Evolutionary conservation across 2,797 vertebrate genomes (phyloP).

Genomic region (Trichosurus vulpecula): DNA sequence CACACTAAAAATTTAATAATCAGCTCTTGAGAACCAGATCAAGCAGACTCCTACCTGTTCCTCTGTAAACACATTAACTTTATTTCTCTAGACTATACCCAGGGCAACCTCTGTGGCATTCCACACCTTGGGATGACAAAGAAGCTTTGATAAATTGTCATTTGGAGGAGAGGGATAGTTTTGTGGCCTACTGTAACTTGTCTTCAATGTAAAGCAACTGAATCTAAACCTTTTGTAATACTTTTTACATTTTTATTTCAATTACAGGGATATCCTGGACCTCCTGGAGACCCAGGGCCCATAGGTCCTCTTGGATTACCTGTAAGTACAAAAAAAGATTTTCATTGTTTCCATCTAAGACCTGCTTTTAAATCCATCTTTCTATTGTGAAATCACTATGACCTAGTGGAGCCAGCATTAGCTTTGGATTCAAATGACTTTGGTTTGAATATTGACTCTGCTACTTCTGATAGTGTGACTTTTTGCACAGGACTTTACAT

Average conservation of each 20-base stretch:
- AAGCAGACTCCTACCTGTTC: neutral
- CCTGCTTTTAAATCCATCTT: conserved; percentile 18
- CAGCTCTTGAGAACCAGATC: neutral
- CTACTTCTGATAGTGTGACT: neutral
- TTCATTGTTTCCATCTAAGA: conserved; percentile 3
- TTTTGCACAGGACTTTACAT: neutral
- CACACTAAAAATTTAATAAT: neutral
- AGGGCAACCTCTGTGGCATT: neutral
- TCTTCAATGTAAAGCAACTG: conserved; percentile 41
- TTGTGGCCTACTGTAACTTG: conserved; percentile 20
- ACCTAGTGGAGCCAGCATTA: neutral
- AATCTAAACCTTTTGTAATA: neutral
- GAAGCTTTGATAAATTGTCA: conserved; percentile 50
- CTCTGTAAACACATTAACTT: conserved; percentile 1
- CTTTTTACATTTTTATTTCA: conserved; percentile 67
- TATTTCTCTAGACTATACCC: neutral
- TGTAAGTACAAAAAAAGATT: conserved; percentile 88
- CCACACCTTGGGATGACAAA: neutral
- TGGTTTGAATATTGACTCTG: neutral
- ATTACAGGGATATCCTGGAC: conserved; percentile 93
- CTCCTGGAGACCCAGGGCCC: conserved; percentile 90
- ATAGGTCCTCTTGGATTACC: conserved; percentile 90
- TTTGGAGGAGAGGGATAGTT: neutral
- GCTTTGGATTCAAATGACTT: neutral
- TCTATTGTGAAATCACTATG: neutral